A percentile compares a stretch with the other conserved stretches of the same genome.
phyloP scores from a whole-genome alignment of 1,140 invertebrate genomes.

The Scylla paramamosain region DNA sequence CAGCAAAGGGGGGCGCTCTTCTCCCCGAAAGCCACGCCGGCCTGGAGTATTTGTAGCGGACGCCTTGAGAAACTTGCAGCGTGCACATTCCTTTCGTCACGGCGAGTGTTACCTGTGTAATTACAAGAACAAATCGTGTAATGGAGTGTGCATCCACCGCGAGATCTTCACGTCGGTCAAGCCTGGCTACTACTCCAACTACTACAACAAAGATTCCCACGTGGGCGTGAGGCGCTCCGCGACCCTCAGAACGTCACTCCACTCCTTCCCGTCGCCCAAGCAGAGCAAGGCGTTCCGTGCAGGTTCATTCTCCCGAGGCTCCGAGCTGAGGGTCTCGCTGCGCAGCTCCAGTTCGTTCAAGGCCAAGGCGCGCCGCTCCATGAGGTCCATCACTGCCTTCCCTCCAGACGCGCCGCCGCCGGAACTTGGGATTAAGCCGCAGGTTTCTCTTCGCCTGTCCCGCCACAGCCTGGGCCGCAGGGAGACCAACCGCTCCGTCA shows the following conservation, averaged over 20 bases:
- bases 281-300: conserved; percentile 47
- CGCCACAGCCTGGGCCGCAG: conserved; percentile 43
- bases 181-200: conserved; percentile 71
- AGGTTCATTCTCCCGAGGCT: conserved; percentile 47
- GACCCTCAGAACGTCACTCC: conserved; percentile 47
- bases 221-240: not conserved
- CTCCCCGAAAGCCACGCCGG: conserved; percentile 26
- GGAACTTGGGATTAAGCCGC: conserved; percentile 69
- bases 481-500: conserved; percentile 51
- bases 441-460: conserved; percentile 49
- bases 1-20: not conserved
- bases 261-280: conserved; percentile 31
- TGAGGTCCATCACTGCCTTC: conserved; percentile 73
- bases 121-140: conserved; percentile 73
- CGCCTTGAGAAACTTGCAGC: conserved; percentile 67
- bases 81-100: conserved; percentile 63
- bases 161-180: conserved; percentile 75
- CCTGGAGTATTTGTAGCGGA: conserved; percentile 67
- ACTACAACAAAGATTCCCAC: conserved; percentile 55
- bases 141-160: conserved; percentile 72
- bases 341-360: conserved; percentile 55
- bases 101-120: conserved; percentile 73
- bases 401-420: conserved; percentile 61
- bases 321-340: conserved; percentile 31
- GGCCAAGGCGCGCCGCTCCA: conserved; percentile 66